A percentile compares a stretch with the other conserved stretches of the same genome.
These are phyloP conservation scores for Phymatocera aterrima DNA, from an alignment of 2,888 invertebrate species.

Conservation along the genomic window DNA sequence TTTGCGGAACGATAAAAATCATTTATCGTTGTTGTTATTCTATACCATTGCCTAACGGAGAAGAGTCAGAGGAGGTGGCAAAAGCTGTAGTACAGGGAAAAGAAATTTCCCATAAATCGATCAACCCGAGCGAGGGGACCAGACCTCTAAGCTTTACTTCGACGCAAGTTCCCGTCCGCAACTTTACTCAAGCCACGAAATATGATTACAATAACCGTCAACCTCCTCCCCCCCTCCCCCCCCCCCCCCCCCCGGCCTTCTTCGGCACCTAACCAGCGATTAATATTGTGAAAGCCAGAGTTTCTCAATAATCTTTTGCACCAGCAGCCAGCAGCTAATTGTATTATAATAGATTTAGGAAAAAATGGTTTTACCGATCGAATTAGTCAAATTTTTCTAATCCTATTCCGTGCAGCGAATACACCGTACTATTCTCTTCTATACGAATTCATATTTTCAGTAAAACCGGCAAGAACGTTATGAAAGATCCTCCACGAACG, in stretches of 20 bases:
- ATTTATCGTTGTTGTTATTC: not conserved
- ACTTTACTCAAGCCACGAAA: not conserved
- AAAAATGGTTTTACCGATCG: no score
- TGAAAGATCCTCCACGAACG: no score
- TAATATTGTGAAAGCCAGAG: not conserved
- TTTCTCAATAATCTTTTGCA: slow-evolving; percentile 2
- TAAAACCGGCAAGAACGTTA: no score
- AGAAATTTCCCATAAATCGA: slow-evolving; percentile 16
- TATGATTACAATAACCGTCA: slow-evolving; percentile 26
- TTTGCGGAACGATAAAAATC: not conserved
- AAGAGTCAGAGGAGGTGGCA: not conserved
- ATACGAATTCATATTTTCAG: no score
- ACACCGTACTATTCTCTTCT: no score
- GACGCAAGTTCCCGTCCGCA: no score
- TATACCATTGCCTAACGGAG: not conserved
- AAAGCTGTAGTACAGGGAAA: not conserved
- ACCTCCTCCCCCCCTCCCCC: not conserved
- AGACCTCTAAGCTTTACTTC: not conserved
- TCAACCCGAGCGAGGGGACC: not conserved
- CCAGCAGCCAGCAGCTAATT: no score
- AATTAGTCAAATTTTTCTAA: no score
- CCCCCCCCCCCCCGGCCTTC: no score
- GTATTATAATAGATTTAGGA: no score
- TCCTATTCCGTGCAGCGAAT: no score
- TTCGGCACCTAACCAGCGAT: not conserved